phyloP scores from a whole-genome alignment of 2,797 vertebrate genomes.

The Gadopsis bispinosus region DNA sequence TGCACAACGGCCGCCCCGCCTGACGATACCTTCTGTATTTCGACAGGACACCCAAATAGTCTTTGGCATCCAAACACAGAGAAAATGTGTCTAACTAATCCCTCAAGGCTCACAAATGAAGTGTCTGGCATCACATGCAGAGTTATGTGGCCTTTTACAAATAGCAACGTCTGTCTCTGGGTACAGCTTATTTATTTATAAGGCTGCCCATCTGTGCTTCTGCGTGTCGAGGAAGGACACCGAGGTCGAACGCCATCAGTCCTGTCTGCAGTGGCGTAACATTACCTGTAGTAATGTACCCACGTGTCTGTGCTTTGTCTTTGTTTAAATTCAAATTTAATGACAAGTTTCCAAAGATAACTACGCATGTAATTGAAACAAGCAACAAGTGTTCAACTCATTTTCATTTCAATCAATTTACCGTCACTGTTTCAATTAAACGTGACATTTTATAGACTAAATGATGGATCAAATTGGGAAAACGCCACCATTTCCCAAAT shows the following conservation, averaged over 20 bases:
- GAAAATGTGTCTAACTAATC: conserved; percentile 27
- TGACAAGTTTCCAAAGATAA: not conserved
- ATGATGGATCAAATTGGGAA: too few species aligned
- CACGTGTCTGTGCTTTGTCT: not conserved
- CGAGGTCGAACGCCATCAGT: not conserved
- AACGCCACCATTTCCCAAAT: not conserved
- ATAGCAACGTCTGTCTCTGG: conserved; percentile 16
- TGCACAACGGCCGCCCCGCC: conserved; percentile 12
- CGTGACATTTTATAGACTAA: too few species aligned
- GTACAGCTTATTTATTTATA: conserved; percentile 34
- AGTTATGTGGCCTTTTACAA: conserved; percentile 37
- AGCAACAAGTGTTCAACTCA: not conserved
- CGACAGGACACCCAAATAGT: conserved; percentile 34
- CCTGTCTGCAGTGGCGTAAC: not conserved
- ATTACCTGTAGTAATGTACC: not conserved
- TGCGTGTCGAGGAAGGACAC: conserved; percentile 4
- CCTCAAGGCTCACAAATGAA: conserved; percentile 34
- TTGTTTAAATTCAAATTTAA: not conserved
- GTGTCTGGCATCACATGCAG: conserved; percentile 40
- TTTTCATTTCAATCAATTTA: not conserved
- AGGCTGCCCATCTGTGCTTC: conserved; percentile 19
- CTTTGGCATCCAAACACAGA: conserved; percentile 33
- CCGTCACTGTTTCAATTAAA: not conserved
- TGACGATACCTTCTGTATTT: conserved; percentile 49
- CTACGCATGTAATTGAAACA: not conserved